phyloP scores from a whole-genome alignment of 1,140 invertebrate species.

The Eupeodes corollae region DNA sequence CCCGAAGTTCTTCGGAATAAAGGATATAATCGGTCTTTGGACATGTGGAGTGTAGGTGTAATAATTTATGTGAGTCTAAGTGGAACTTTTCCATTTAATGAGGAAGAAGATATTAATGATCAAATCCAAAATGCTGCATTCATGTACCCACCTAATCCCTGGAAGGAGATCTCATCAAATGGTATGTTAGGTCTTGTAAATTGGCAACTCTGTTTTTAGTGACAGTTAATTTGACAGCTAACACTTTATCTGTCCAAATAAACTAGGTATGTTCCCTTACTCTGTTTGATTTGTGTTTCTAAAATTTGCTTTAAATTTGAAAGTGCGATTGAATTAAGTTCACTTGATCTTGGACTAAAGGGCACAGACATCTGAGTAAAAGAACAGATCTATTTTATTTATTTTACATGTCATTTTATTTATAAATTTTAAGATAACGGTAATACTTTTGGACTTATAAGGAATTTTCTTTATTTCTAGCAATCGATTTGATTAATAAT shows the following conservation, averaged over 20 bases:
- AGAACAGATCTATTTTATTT: no score
- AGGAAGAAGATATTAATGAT: conserved; percentile 98
- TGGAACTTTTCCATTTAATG: conserved; percentile 98
- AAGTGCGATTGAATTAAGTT: no score
- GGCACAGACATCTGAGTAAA: no score
- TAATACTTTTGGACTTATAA: no score
- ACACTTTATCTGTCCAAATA: no score
- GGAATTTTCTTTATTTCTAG: conserved; percentile 45
- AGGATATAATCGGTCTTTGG: conserved; percentile 94
- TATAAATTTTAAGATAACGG: conserved; percentile 6
- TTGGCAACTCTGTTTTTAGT: no score
- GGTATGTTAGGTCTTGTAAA: conserved; percentile 44
- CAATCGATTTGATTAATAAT: conserved; percentile 96
- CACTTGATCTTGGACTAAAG: no score
- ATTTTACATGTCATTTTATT: not conserved
- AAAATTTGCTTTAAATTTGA: no score
- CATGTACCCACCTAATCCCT: conserved; percentile 97
- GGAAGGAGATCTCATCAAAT: conserved; percentile 95
- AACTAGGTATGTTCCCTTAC: no score
- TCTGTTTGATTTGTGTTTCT: no score
- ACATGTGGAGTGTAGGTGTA: conserved; percentile 99
- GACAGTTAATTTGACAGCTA: no score
- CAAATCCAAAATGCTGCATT: conserved; percentile 99
- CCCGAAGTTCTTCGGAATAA: conserved; percentile 96
- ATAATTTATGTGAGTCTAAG: conserved; percentile 94